Percentiles rank a stretch among this genome's conserved stretches.
Evolutionary conservation across 2,888 invertebrate genomes (phyloP).

Genomic region (Criorhina ranunculi): DNA sequence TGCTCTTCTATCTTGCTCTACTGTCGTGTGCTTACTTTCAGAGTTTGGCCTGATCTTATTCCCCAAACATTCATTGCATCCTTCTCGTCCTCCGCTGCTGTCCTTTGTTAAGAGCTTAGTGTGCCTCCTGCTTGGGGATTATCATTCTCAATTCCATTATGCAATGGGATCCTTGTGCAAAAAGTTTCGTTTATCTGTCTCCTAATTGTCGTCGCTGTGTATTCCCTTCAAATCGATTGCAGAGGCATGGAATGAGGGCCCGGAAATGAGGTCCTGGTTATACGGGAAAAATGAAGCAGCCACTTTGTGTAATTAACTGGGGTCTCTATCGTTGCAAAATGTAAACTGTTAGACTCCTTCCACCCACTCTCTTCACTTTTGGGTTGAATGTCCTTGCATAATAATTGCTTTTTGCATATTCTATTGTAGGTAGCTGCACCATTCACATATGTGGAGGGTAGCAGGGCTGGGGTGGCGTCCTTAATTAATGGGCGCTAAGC

Average conservation of each 20-base stretch:
- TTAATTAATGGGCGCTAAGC: slow-evolving; percentile 65
- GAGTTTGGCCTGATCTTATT: slow-evolving; percentile 16
- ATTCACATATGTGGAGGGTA: neutral
- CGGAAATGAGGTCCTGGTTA: slow-evolving; percentile 56
- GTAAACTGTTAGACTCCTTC: slow-evolving; percentile 31
- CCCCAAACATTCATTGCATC: neutral
- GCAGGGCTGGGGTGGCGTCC: slow-evolving; percentile 2
- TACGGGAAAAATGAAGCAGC: slow-evolving; percentile 58
- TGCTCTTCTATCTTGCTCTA: neutral
- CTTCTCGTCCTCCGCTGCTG: neutral
- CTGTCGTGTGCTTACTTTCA: slow-evolving; percentile 18
- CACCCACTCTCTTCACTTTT: slow-evolving; percentile 1
- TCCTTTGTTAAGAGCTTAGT: neutral
- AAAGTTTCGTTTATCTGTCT: slow-evolving; percentile 51
- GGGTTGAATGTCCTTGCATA: slow-evolving; percentile 71
- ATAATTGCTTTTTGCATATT: slow-evolving; percentile 63
- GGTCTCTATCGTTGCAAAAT: slow-evolving; percentile 53
- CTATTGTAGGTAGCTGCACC: slow-evolving; percentile 29
- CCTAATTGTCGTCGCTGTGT: slow-evolving; percentile 52
- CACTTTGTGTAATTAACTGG: slow-evolving; percentile 73
- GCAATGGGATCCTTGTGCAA: slow-evolving; percentile 45
- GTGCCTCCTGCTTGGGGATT: slow-evolving; percentile 14
- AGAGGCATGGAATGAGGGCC: slow-evolving; percentile 3
- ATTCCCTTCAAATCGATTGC: slow-evolving; percentile 52
- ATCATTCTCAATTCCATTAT: slow-evolving; percentile 43